Conservation (phyloP, 2,888 invertebrate genomes). For the Eupithecia pulchellata region DNA sequence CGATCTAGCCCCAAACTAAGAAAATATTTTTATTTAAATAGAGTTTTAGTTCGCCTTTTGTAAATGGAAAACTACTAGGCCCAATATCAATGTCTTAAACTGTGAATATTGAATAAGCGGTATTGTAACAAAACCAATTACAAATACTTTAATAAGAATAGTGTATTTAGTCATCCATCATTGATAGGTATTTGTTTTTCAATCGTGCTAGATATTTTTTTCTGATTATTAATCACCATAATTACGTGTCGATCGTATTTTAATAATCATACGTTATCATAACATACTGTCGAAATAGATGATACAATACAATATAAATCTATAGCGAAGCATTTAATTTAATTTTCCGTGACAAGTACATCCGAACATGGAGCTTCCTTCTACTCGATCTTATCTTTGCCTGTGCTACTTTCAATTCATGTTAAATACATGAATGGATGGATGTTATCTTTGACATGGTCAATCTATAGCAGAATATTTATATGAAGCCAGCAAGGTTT, state of each 20-base stretch:
- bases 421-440: constrained; percentile 14
- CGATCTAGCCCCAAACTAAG: background rate
- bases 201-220: background rate
- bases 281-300: background rate
- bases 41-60: background rate
- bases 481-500: background rate
- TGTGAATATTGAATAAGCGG: too few species aligned
- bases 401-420: constrained; percentile 19
- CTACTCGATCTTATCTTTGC: constrained; percentile 7
- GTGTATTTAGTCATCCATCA: too few species aligned
- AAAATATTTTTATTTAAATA: background rate
- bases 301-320: background rate
- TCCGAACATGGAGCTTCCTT: background rate
- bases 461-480: background rate
- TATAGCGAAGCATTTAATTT: background rate
- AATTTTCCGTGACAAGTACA: background rate
- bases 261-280: background rate
- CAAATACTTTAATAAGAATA: background rate
- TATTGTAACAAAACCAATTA: background rate
- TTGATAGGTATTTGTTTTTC: background rate
- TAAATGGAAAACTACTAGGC: background rate
- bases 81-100: background rate
- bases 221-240: background rate
- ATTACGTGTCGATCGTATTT: background rate
- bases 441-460: constrained; percentile 20